Evolutionary conservation across 2,113 vertebrate genomes (phyloP).

Genomic region (Chitala chitala): DNA sequence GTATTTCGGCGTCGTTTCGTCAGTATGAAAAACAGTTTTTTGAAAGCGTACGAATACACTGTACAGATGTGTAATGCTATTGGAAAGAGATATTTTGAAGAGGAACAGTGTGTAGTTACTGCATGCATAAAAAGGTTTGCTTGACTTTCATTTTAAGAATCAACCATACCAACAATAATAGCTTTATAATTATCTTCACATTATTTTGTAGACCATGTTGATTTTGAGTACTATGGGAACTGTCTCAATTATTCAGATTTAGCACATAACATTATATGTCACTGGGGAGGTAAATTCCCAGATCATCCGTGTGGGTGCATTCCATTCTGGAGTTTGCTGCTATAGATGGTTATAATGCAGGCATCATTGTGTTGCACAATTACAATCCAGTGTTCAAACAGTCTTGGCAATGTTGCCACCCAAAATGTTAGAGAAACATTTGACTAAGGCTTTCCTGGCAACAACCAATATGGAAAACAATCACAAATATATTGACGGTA

Average conservation of each 20-base stretch:
- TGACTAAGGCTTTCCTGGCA: no score
- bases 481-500: background rate
- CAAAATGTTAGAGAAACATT: no score
- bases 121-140: no score
- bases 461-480: background rate
- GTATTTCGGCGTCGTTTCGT: no score
- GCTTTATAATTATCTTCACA: no score
- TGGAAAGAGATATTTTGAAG: no score
- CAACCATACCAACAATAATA: no score
- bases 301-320: constrained; percentile 36
- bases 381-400: constrained; percentile 33
- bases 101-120: no score
- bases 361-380: constrained; percentile 47
- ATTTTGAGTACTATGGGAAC: constrained; percentile 30
- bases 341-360: constrained; percentile 61
- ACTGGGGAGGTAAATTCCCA: constrained; percentile 40
- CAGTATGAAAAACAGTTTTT: no score
- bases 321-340: constrained; percentile 33
- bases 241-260: constrained; percentile 27
- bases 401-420: constrained; percentile 2
- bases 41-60: no score
- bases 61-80: no score
- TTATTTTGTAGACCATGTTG: background rate
- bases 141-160: no score
- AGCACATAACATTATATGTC: constrained; percentile 39